phyloP scores from a whole-genome alignment of 2,888 invertebrate species.

The Piscicola geometra region DNA sequence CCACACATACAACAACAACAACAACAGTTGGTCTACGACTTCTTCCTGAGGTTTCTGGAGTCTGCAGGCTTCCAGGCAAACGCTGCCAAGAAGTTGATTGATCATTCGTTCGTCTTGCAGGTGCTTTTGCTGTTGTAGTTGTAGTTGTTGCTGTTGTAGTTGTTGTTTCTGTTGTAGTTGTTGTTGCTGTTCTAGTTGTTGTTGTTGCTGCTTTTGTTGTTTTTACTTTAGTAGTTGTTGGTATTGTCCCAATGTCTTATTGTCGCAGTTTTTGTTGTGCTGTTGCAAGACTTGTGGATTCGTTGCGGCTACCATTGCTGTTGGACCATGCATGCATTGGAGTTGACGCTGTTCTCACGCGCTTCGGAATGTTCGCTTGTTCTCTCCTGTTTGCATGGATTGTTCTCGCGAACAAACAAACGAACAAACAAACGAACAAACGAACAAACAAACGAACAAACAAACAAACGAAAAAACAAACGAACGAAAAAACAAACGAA shows the following conservation, averaged over 20 bases:
- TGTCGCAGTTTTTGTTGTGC: background rate
- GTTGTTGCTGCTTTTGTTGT: background rate
- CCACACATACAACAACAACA: background rate
- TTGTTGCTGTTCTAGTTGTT: background rate
- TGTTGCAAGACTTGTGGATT: too few species aligned
- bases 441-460: too few species aligned
- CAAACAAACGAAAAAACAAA: too few species aligned
- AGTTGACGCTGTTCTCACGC: background rate
- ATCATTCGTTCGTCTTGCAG: conserved; percentile 97
- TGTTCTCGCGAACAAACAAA: too few species aligned
- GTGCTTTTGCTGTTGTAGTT: background rate
- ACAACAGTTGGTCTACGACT: conserved; percentile 89
- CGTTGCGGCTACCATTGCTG: background rate
- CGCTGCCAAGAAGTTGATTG: conserved; percentile 86
- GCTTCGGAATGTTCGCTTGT: background rate
- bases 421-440: too few species aligned
- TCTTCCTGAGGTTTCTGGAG: conserved; percentile 95
- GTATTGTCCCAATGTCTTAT: too few species aligned
- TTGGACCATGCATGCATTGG: background rate
- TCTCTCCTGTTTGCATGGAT: too few species aligned
- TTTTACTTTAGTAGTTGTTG: background rate
- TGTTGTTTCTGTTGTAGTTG: background rate
- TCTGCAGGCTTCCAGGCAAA: conserved; percentile 96
- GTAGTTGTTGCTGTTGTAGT: background rate
- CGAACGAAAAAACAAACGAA: too few species aligned